Evolutionary conservation across 2,888 invertebrate species (phyloP), one percentile per base, ranked within the genome.

Genomic region (Drosophila basisetae): DNA sequence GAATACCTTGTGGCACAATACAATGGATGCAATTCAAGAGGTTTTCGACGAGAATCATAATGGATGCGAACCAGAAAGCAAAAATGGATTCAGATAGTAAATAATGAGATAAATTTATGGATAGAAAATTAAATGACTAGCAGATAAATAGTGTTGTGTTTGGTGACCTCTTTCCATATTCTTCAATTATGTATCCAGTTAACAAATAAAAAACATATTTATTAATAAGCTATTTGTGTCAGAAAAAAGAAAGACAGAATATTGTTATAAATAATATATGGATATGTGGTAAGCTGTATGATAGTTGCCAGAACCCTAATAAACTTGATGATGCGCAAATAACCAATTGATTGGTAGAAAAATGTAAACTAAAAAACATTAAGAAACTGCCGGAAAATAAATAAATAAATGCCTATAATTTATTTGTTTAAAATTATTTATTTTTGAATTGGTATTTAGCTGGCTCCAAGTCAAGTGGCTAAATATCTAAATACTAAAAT

Each of bases 11-110:
- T 16, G 47, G 37, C 39, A 61, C 9, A 25, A 25, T 37, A 61
- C 16, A 30, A 39, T 41, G 52, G 33, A 47, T 69, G 62, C 35
- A 43, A 30, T 56, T 33, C 30, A 33, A 5, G 25, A 16, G 10
- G 6, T 33, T 28, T 33, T 41, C 18, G 18, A 30, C 33, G 3
- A 13, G 28, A 13, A 13, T n/a, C 4, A 16, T 47, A 25, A 25
- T 25, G 22, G 6, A 7, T 39, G 37, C 37, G n/a, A 56, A 39
- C 7, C 9, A 53, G 16, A 16, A 37, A 16, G 13, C 18, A 37
- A 28, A 35, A n/a, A 49, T 55, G 13, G 18, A 33, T 6, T 4
- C 28, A n/a, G 31, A 25, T 16, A 10, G 11, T 11, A 58, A 18
- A 61, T 25, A 33, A 47, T 47, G 4, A 25, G 22, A 25, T 47